A percentile compares a stretch with the other conserved stretches of the same genome.
Conservation (phyloP, 2,113 vertebrate species). For the Ceratotherium simum region DNA sequence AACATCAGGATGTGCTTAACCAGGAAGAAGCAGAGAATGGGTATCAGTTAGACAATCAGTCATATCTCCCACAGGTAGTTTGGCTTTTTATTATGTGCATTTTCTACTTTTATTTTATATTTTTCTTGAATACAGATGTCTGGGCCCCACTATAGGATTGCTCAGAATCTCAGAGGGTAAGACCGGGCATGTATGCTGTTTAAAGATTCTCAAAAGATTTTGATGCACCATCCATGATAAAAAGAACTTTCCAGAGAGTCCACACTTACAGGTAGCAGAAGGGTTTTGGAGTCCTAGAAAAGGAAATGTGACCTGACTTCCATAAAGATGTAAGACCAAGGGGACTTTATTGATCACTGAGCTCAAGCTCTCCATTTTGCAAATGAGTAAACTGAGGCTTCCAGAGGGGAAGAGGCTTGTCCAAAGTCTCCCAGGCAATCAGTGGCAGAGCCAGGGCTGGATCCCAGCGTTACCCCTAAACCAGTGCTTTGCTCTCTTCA, state of each 20-base stretch:
- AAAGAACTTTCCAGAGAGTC: neutral
- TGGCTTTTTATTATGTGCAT: neutral
- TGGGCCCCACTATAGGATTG: neutral
- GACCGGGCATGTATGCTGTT: neutral
- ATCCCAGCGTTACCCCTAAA: neutral
- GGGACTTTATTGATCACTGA: neutral
- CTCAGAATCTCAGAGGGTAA: neutral
- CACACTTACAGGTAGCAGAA: neutral
- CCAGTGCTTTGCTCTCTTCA: neutral
- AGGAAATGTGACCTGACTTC: neutral
- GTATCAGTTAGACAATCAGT: no score
- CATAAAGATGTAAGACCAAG: neutral
- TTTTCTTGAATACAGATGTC: neutral
- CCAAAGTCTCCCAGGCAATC: neutral
- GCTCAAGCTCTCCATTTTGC: neutral
- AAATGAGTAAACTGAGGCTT: neutral
- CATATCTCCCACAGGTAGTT: no score
- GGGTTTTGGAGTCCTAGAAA: neutral
- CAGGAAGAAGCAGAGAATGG: neutral
- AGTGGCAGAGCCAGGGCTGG: neutral
- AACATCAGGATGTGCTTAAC: neutral
- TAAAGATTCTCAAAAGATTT: neutral
- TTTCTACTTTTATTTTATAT: neutral
- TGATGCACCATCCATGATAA: neutral
- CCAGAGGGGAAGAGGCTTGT: neutral